phyloP scores from a whole-genome alignment of 2,797 vertebrate species.

The Sitta carolinensis region DNA sequence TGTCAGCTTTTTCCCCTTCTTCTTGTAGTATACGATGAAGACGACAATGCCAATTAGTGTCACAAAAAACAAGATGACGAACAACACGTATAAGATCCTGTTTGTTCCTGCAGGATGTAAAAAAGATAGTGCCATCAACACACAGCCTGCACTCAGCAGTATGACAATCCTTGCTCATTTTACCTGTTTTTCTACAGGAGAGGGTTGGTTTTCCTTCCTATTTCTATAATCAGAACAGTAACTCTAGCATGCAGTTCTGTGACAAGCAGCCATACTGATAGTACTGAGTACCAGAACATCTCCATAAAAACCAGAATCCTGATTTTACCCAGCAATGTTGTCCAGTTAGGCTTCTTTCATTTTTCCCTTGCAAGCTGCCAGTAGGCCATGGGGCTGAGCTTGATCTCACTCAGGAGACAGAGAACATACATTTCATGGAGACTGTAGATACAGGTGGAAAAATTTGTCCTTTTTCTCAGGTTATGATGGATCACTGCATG shows the following conservation, averaged over 20 bases:
- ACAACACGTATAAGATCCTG: constrained; percentile 63
- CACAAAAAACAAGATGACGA: constrained; percentile 70
- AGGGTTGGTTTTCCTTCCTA: not conserved
- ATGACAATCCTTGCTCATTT: not conserved
- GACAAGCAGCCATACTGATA: not conserved
- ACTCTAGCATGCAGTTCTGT: not conserved
- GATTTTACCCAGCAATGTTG: not conserved
- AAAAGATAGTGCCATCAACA: not conserved
- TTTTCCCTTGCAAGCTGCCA: not conserved
- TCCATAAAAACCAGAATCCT: not conserved
- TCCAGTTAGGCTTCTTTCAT: not conserved
- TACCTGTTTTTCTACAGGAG: not conserved
- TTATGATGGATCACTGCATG: not conserved
- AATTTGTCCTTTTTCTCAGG: not conserved
- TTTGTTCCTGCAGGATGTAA: constrained; percentile 63
- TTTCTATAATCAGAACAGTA: not conserved
- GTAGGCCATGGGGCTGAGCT: not conserved
- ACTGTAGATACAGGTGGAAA: not conserved
- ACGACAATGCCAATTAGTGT: constrained; percentile 54
- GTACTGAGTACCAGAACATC: not conserved
- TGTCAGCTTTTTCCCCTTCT: constrained; percentile 76
- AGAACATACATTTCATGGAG: not conserved
- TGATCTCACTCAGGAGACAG: not conserved
- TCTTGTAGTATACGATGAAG: constrained; percentile 71
- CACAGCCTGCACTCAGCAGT: not conserved